A percentile compares a stretch with the other conserved stretches of the same genome.
Evolutionary conservation across 2,113 vertebrate genomes (phyloP).

Genomic region (Lepisosteus oculatus): DNA sequence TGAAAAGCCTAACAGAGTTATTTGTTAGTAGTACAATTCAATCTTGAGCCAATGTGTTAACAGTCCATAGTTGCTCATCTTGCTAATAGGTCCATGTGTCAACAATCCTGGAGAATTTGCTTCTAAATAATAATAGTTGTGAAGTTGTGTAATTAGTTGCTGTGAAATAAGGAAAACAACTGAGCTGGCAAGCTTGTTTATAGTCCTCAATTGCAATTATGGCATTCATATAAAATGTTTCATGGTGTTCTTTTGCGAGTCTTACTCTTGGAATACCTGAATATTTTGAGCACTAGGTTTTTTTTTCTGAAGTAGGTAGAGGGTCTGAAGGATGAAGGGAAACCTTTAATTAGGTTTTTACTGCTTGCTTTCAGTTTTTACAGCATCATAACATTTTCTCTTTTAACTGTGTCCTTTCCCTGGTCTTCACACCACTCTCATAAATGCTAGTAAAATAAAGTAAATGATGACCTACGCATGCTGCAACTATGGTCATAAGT

Average conservation of each 20-base stretch:
- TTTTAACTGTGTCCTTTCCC: no score
- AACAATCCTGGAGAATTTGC: slow-evolving; percentile 11
- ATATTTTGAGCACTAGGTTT: neutral
- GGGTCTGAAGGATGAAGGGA: no score
- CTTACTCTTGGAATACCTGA: neutral
- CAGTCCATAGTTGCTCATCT: slow-evolving; percentile 9
- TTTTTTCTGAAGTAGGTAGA: neutral
- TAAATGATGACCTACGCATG: no score
- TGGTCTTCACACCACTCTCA: no score
- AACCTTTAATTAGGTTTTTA: no score
- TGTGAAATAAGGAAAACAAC: slow-evolving; percentile 19
- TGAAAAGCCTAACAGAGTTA: neutral
- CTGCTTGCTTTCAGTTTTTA: no score
- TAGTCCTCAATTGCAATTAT: slow-evolving; percentile 13
- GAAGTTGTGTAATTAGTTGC: slow-evolving; percentile 21
- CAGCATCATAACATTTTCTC: no score
- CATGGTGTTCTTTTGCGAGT: slow-evolving; percentile 9
- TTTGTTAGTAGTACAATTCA: neutral
- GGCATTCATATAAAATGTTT: slow-evolving; percentile 23
- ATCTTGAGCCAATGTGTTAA: slow-evolving; percentile 11
- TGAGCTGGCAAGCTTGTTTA: slow-evolving; percentile 14
- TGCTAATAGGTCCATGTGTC: slow-evolving; percentile 19
- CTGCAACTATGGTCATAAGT: no score
- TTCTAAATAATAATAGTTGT: slow-evolving; percentile 20
- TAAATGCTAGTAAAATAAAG: no score